Evolutionary conservation across 2,797 vertebrate species (phyloP).

Genomic region (Podarcis siculus): DNA sequence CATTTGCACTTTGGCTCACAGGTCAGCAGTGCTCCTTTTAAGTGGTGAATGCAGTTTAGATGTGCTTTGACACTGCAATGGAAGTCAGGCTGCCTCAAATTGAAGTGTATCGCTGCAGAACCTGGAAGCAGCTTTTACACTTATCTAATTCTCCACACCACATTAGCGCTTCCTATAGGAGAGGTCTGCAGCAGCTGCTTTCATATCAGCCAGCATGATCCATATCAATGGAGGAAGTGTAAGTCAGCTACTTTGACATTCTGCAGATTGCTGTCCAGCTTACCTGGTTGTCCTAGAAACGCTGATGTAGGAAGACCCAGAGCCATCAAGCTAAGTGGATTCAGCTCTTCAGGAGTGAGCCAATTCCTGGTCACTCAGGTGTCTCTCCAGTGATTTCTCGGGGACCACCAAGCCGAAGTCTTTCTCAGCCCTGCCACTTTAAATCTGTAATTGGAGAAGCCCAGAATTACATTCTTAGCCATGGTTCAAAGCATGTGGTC

Average conservation of each 20-base stretch:
- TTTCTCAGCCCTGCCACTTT: not conserved
- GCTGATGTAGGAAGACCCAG: not conserved
- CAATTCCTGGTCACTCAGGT: not conserved
- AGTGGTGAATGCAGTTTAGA: not conserved
- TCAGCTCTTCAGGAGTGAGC: not conserved
- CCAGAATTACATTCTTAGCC: not conserved
- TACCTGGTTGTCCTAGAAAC: not conserved
- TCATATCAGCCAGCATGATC: not conserved
- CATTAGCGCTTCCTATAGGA: not conserved
- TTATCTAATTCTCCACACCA: not conserved
- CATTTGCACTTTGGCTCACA: not conserved
- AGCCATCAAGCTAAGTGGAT: not conserved
- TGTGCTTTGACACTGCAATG: not conserved
- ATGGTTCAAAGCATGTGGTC: not conserved
- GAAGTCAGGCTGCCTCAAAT: not conserved
- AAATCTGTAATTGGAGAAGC: not conserved
- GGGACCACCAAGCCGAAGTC: not conserved
- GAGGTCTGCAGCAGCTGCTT: not conserved
- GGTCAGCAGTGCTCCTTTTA: not conserved
- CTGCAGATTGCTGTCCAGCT: not conserved
- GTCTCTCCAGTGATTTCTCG: not conserved
- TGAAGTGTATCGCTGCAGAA: not conserved
- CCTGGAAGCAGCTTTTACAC: not conserved
- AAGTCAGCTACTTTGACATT: not conserved
- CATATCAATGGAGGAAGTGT: not conserved